Conservation (phyloP, 2,888 invertebrate genomes). For the Heliconius ismenius region DNA sequence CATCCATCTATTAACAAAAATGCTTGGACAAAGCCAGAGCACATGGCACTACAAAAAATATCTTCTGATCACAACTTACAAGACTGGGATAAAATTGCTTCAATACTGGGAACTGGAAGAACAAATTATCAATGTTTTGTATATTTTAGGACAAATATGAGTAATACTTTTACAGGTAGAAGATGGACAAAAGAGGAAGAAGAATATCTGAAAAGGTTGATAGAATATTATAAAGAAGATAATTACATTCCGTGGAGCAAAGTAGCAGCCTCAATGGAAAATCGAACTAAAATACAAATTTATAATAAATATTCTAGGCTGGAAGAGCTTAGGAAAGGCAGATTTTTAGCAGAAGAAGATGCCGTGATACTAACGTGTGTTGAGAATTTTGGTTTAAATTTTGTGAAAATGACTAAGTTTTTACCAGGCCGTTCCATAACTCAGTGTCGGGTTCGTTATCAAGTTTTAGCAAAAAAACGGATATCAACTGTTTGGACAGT, state of each 20-base stretch:
- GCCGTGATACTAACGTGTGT: constrained; percentile 83
- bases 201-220: constrained; percentile 81
- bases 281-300: constrained; percentile 84
- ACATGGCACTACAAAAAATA: constrained; percentile 55
- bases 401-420: constrained; percentile 79
- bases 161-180: constrained; percentile 54
- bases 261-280: constrained; percentile 83
- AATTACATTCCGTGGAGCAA: constrained; percentile 88
- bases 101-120: constrained; percentile 79
- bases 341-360: constrained; percentile 86
- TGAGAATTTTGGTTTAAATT: constrained; percentile 83
- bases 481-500: constrained; percentile 81
- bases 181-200: constrained; percentile 88
- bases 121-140: constrained; percentile 87
- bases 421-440: constrained; percentile 83
- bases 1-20: constrained; percentile 85
- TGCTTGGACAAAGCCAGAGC: constrained; percentile 62
- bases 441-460: constrained; percentile 84
- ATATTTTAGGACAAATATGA: constrained; percentile 82
- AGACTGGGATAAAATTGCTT: constrained; percentile 86
- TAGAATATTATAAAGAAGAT: constrained; percentile 84
- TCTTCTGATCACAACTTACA: constrained; percentile 69
- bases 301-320: constrained; percentile 81
- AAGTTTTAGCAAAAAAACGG: constrained; percentile 70
- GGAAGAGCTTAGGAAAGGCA: constrained; percentile 77